Conservation (phyloP, 2,888 invertebrate genomes). For the Homarus gammarus region DNA sequence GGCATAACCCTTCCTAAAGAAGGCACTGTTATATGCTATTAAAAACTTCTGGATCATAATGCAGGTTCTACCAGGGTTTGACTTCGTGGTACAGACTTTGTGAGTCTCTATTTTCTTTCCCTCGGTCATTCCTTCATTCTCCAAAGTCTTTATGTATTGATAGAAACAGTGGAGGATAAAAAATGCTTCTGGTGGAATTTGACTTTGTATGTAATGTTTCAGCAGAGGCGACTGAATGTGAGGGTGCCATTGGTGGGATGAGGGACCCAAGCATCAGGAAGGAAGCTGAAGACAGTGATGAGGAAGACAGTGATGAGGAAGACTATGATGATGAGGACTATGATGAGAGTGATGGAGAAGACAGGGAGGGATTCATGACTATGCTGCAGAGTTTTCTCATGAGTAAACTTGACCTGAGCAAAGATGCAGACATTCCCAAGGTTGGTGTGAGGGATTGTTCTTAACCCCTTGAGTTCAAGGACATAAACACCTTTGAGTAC, state of each 20-base stretch:
- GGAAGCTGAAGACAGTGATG: constrained; percentile 37
- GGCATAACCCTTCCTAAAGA: no score
- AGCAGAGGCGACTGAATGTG: background rate
- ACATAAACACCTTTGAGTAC: no score
- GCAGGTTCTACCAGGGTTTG: no score
- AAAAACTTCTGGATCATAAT: no score
- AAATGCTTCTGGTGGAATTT: background rate
- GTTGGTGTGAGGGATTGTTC: background rate
- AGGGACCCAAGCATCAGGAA: constrained; percentile 20
- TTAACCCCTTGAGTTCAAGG: no score
- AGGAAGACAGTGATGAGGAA: constrained; percentile 40
- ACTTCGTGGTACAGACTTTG: no score
- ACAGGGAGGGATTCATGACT: constrained; percentile 62
- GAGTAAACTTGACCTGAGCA: constrained; percentile 51
- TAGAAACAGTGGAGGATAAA: background rate
- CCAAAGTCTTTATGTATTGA: background rate
- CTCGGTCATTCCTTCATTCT: background rate
- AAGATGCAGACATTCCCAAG: constrained; percentile 36
- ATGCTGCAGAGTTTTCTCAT: constrained; percentile 62
- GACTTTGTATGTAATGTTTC: background rate
- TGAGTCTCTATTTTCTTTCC: no score
- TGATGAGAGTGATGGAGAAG: constrained; percentile 48
- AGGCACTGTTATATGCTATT: no score
- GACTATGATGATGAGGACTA: constrained; percentile 55
- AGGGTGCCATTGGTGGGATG: constrained; percentile 37